phyloP scores from a whole-genome alignment of 2,888 invertebrate species.

The Eupithecia vulgata region DNA sequence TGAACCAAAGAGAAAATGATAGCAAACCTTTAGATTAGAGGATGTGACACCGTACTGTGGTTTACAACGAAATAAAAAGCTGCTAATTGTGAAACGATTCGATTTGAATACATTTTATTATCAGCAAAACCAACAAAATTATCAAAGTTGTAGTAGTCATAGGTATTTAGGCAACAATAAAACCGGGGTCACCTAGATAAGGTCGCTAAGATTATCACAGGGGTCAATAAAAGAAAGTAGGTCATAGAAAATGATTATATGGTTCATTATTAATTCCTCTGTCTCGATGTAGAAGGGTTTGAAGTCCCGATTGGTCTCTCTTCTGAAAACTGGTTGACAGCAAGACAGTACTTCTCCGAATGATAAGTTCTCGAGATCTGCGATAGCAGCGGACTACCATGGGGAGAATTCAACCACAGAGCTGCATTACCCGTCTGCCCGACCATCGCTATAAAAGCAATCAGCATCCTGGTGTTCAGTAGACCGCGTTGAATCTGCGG shows the following conservation, averaged over 20 bases:
- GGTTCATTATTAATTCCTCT: conserved; percentile 50
- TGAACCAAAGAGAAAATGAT: no score
- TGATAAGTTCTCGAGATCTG: conserved; percentile 80
- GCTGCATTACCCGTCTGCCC: conserved; percentile 75
- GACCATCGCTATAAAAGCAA: conserved; percentile 78
- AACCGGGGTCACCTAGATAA: background rate
- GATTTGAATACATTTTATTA: background rate
- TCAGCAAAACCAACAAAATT: background rate
- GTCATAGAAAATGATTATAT: background rate
- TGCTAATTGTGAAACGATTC: background rate
- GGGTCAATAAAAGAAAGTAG: background rate
- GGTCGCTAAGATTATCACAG: background rate
- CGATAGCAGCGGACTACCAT: conserved; percentile 74
- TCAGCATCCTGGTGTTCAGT: conserved; percentile 75
- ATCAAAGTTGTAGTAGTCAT: background rate
- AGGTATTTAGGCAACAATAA: background rate
- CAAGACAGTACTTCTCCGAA: conserved; percentile 78
- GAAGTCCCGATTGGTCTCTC: conserved; percentile 49
- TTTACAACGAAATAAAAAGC: background rate
- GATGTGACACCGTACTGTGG: no score
- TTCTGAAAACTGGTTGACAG: conserved; percentile 78
- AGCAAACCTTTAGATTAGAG: no score
- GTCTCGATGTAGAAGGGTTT: conserved; percentile 68
- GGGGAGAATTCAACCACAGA: conserved; percentile 76
- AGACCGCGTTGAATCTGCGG: conserved; percentile 77